phyloP scores from a whole-genome alignment of 2,113 vertebrate genomes.

The Vicugna pacos region DNA sequence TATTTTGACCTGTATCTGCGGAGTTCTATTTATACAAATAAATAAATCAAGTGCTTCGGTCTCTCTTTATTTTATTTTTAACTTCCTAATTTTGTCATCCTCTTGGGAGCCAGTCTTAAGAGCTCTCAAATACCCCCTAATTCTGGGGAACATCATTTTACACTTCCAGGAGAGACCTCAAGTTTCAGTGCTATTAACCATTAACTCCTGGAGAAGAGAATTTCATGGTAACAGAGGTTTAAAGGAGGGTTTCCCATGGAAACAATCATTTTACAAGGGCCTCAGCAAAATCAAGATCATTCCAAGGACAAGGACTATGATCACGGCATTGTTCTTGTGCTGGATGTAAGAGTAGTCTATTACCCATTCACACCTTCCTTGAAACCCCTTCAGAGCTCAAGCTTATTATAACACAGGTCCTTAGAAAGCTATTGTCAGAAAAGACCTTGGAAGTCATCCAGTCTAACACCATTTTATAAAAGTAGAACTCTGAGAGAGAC shows the following conservation, averaged over 20 bases:
- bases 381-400: constrained; percentile 4
- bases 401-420: background rate
- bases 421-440: background rate
- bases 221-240: background rate
- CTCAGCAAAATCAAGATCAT: background rate
- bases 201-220: background rate
- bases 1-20: background rate
- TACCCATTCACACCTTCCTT: background rate
- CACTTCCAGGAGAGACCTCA: background rate
- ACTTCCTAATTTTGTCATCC: background rate
- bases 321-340: background rate
- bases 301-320: background rate
- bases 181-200: background rate
- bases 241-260: background rate
- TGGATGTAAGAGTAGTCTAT: background rate
- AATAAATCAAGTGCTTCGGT: background rate
- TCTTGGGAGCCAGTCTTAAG: background rate
- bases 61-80: constrained; percentile 12
- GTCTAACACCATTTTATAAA: background rate
- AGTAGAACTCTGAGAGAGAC: background rate
- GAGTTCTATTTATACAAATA: background rate
- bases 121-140: background rate
- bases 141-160: background rate
- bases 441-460: background rate
- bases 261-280: background rate